Evolutionary conservation across 2,888 invertebrate genomes (phyloP).

Genomic region (Endomychus coccineus): DNA sequence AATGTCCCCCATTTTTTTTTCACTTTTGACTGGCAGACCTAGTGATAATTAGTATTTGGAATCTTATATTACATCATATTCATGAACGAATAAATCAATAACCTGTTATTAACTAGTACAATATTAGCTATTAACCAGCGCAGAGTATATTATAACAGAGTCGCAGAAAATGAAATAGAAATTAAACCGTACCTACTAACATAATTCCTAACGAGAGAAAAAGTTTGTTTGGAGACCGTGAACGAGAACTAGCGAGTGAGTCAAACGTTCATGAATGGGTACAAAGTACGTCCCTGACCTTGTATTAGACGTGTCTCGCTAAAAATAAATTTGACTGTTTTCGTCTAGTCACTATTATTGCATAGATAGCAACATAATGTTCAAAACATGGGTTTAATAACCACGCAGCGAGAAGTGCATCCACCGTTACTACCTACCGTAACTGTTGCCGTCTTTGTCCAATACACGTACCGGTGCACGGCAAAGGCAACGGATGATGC

Average conservation of each 20-base stretch:
- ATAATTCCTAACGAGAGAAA: conserved; percentile 14
- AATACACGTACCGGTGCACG: not conserved
- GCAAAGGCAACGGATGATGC: conserved; percentile 7
- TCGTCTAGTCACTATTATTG: conserved; percentile 44
- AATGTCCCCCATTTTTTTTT: too few relatives aligned
- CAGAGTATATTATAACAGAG: too few relatives aligned
- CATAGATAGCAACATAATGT: conserved; percentile 40
- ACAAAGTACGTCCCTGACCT: conserved; percentile 25
- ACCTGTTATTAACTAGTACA: too few relatives aligned
- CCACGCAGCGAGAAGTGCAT: conserved; percentile 34
- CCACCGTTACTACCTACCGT: conserved; percentile 7
- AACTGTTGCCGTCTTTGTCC: conserved; percentile 16
- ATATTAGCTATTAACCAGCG: too few relatives aligned
- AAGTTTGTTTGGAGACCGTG: conserved; percentile 10
- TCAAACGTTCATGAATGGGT: conserved; percentile 1
- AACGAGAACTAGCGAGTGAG: conserved; percentile 8
- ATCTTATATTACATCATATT: too few relatives aligned
- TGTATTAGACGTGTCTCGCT: conserved; percentile 24
- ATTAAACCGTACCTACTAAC: too few relatives aligned
- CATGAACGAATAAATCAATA: too few relatives aligned
- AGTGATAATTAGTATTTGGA: too few relatives aligned
- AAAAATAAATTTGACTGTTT: conserved; percentile 37
- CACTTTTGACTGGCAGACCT: too few relatives aligned
- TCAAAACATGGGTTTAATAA: conserved; percentile 42
- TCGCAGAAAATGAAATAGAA: too few relatives aligned